Evolutionary conservation across 2,888 invertebrate species (phyloP), one percentile per base, ranked within the genome.

Genomic region (Tiliacea aurago): DNA sequence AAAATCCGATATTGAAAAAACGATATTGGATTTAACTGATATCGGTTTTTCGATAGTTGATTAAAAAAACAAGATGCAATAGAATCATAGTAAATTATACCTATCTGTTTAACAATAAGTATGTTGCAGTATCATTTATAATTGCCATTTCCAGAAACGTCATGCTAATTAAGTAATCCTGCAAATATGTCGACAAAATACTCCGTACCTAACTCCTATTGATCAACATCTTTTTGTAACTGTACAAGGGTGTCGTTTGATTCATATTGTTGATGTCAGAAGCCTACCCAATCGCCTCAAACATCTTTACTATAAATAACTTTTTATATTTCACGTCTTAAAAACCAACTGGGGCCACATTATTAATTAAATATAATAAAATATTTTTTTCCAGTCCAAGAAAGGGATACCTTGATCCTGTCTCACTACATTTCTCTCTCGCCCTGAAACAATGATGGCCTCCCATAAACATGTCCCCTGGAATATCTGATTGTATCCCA

Each of bases 401-500:
- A 4, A 59, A 37, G 15, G 2, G 9, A 5, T n/a, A 1, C 9
- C 37, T 41, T 59, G 15, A 2, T n/a, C 3, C 15, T 9, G 10
- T 10, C 37, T 41, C 37, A n/a, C 0, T n/a, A 5, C n/a, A 37
- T 37, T 4, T 23, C 18, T 23, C 41, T 61, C 3, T 41, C n/a
- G 5, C 18, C 3, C 10, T 43, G 15, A 64, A 47, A 64, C 6
- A 47, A 23, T 15, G 41, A 41, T 15, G 15, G 41, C 61, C 0
- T 41, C n/a, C 61, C n/a, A 20, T 33, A 33, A 56, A 56, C 5
- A 56, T 11, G 1, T 10, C 28, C 28, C 28, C 10, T 5, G 10
- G 33, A 58, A 18, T 13, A 62, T 45, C 18, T 11, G 9, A 18
- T 7, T 10, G 0, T 9, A 15, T 9, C 66, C 0, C 3, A 96